Percentiles rank a stretch among this genome's conserved stretches.
These are phyloP conservation scores for Cyclina sinensis DNA, from an alignment of 1,140 invertebrate species.

Conservation along the genomic window DNA sequence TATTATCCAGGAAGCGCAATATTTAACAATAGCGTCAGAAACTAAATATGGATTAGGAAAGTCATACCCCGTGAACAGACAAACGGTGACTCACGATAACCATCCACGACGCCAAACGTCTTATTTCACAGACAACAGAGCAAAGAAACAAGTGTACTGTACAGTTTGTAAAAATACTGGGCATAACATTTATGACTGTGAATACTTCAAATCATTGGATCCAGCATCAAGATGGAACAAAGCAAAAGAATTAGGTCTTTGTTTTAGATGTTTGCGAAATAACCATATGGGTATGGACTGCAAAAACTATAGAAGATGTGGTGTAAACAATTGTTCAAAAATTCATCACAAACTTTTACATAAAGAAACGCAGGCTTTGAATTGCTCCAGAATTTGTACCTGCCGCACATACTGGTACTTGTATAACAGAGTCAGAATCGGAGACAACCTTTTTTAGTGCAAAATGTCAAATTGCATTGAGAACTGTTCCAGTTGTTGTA, in stretches of 20 bases:
- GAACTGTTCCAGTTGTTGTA: too few species aligned
- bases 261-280: slow-evolving; percentile 36
- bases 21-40: slow-evolving; percentile 12
- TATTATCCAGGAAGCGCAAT: slow-evolving; percentile 4
- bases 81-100: too few species aligned
- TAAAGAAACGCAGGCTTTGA: neutral
- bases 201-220: neutral
- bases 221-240: slow-evolving; percentile 6
- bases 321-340: slow-evolving; percentile 22
- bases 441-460: too few species aligned
- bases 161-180: neutral
- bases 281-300: slow-evolving; percentile 34
- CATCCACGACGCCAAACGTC: too few species aligned
- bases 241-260: slow-evolving; percentile 11
- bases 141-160: too few species aligned
- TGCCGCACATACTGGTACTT: too few species aligned
- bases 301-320: too few species aligned
- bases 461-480: slow-evolving; percentile 34
- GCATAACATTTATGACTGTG: slow-evolving; percentile 13
- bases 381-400: too few species aligned
- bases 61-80: neutral
- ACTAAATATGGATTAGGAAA: slow-evolving; percentile 9
- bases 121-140: neutral
- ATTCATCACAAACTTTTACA: slow-evolving; percentile 41
- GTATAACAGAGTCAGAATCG: neutral